phyloP scores from a whole-genome alignment of 2,797 vertebrate species.

The Odontamblyopus lacepedii region DNA sequence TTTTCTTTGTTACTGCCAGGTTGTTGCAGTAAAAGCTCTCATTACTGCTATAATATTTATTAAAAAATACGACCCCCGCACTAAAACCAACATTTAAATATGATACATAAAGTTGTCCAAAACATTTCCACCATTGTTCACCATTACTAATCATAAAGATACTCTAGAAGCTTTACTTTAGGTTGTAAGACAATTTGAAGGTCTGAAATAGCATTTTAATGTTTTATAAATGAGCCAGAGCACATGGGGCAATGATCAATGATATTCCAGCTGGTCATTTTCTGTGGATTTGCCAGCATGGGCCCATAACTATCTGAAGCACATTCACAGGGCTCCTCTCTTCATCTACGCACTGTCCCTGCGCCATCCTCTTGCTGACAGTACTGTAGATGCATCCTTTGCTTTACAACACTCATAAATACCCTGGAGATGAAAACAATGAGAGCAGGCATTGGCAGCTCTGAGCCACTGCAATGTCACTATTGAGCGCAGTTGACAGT shows the following conservation, averaged over 20 bases:
- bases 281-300: slow-evolving; percentile 48
- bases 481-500: slow-evolving; percentile 50
- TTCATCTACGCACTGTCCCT: not conserved
- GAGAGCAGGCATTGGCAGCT: slow-evolving; percentile 30
- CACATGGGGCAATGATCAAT: slow-evolving; percentile 11
- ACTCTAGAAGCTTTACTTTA: not conserved
- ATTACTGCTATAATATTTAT: not conserved
- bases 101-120: not conserved
- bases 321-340: slow-evolving; percentile 3
- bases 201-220: slow-evolving; percentile 39
- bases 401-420: slow-evolving; percentile 60
- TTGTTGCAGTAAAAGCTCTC: not conserved
- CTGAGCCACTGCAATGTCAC: slow-evolving; percentile 52
- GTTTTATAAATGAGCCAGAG: slow-evolving; percentile 36
- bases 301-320: not conserved
- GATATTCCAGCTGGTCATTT: slow-evolving; percentile 59
- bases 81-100: too few relatives aligned
- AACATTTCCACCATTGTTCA: not conserved
- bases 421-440: slow-evolving; percentile 52
- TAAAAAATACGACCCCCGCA: not conserved
- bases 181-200: not conserved
- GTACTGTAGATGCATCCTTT: slow-evolving; percentile 24
- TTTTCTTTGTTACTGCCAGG: not conserved
- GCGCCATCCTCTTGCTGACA: slow-evolving; percentile 39
- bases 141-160: not conserved